Conservation (phyloP, 92 coral and sea anemone genomes). For the Virgularia gustaviana region DNA sequence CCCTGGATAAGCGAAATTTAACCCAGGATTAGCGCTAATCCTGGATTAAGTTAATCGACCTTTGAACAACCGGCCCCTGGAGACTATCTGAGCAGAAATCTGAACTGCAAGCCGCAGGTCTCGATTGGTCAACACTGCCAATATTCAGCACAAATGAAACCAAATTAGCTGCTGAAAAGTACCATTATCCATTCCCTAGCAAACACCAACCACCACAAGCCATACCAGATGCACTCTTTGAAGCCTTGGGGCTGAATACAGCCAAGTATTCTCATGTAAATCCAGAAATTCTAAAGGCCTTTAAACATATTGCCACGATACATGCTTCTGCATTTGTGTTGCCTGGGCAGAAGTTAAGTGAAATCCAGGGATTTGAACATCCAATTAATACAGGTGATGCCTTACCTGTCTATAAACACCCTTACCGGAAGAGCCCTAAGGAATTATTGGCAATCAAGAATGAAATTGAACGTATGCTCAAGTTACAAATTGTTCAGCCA, state of each 20-base stretch:
- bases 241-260: slow-evolving; percentile 22
- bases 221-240: not conserved
- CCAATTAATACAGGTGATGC: slow-evolving; percentile 40
- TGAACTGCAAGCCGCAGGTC: too few species aligned
- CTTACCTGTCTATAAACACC: slow-evolving; percentile 47
- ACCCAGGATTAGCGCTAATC: too few species aligned
- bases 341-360: slow-evolving; percentile 35
- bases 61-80: too few species aligned
- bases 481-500: slow-evolving; percentile 55
- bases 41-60: too few species aligned
- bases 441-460: slow-evolving; percentile 48
- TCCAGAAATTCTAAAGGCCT: slow-evolving; percentile 31
- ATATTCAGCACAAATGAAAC: too few species aligned
- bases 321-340: slow-evolving; percentile 42
- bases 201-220: not conserved
- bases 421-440: slow-evolving; percentile 43
- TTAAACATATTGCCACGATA: slow-evolving; percentile 38
- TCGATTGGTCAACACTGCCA: too few species aligned
- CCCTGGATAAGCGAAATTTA: too few species aligned
- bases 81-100: too few species aligned
- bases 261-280: slow-evolving; percentile 28
- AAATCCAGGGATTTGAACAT: slow-evolving; percentile 51
- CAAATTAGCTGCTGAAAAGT: too few species aligned
- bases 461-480: slow-evolving; percentile 50
- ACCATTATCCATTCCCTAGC: not conserved